These are phyloP conservation scores for Pica pica DNA, from an alignment of 2,113 vertebrate species.

Conservation along the genomic window DNA sequence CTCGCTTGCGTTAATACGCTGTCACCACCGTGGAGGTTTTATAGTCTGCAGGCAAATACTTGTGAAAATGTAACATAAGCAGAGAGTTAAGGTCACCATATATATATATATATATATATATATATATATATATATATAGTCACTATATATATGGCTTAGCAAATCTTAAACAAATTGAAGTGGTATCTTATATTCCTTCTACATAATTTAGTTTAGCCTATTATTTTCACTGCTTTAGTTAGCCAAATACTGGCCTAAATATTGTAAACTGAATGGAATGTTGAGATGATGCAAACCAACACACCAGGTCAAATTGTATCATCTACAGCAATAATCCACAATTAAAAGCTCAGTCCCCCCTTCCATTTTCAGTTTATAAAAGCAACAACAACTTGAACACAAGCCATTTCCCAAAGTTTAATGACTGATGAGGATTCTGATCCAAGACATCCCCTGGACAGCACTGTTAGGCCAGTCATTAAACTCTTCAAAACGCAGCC, in stretches of 20 bases:
- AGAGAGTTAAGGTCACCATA: not conserved
- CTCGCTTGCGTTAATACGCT: not conserved
- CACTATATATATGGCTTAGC: not conserved
- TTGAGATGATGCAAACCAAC: constrained; percentile 34
- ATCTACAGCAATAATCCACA: not conserved
- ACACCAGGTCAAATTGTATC: not conserved
- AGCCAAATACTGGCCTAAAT: constrained; percentile 17
- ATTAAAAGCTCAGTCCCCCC: not conserved
- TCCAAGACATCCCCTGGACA: not conserved
- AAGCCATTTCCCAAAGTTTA: constrained; percentile 24
- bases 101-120: too few relatives aligned
- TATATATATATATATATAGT: too few relatives aligned
- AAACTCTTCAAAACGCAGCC: constrained; percentile 34
- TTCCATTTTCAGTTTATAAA: constrained; percentile 70
- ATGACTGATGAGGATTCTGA: not conserved
- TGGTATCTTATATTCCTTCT: not conserved
- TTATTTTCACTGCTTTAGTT: constrained; percentile 19
- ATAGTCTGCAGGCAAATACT: not conserved
- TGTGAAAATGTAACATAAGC: constrained; percentile 4
- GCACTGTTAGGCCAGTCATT: not conserved
- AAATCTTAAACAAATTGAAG: not conserved
- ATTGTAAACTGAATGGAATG: constrained; percentile 70
- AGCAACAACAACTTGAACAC: constrained; percentile 64
- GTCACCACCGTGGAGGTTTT: not conserved
- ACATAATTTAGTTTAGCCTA: not conserved